Evolutionary conservation across 2,888 invertebrate species (phyloP), one percentile per base, ranked within the genome.

Genomic region (Coelopa pilipes): DNA sequence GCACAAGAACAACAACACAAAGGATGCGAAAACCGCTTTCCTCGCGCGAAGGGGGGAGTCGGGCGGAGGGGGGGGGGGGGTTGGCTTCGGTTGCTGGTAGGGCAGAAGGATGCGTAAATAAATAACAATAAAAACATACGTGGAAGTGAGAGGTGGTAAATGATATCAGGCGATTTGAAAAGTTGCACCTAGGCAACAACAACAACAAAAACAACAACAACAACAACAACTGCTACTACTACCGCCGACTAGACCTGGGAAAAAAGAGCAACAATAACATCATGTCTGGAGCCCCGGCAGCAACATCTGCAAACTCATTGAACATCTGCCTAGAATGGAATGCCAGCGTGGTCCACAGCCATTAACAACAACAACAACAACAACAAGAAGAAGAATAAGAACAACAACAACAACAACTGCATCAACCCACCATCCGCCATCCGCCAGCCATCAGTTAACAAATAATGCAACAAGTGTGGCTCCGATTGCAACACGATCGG

Each of bases 241-340:
- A n/a, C n/a, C n/a, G n/a, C n/a, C n/a, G n/a, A n/a, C n/a, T n/a
- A n/a, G n/a, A n/a, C n/a, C n/a, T n/a, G n/a, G n/a, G n/a, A 34
- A 34, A 34, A 34, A 34, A 34, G 34, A 34, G 7, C 63, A 63
- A 12, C 63, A 46, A 17, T 45, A 63, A 63, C 63, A 63, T 46
- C 34, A 34, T 34, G 4, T 7, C 2, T 4, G 4, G 4, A 34
- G 7, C 2, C 4, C 34, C 4, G 7, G 34, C 34, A 17, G 5
- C 55, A 68, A 68, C 68, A 68, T 68, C 68, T 68, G 68, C 53
- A 70, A 70, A 70, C 63, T 63, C 55, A 65, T 71, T 71, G 74
- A 71, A 71, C 74, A 74, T 71, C 74, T 74, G 74, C 74, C 71
- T 59, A 19, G 60, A 70, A 70, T 63, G 70, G 74, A 74, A 74